A percentile compares a stretch with the other conserved stretches of the same genome.
Evolutionary conservation across 2,113 vertebrate genomes (phyloP).

Genomic region (Urocitellus parryii): DNA sequence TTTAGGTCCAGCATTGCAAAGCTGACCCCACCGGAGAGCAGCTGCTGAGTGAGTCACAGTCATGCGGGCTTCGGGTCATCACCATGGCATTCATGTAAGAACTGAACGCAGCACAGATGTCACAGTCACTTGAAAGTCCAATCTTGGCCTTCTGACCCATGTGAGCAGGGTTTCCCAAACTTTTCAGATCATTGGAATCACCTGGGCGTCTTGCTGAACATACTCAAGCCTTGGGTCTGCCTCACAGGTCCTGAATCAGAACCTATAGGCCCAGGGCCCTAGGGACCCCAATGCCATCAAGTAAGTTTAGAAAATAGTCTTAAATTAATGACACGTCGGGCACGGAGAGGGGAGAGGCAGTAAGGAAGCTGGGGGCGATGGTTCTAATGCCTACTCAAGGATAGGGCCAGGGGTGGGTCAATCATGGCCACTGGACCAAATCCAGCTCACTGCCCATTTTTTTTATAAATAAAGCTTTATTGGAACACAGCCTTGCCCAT

Average conservation of each 20-base stretch:
- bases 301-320: neutral
- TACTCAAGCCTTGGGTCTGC: neutral
- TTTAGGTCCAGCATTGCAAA: neutral
- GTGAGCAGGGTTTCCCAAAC: neutral
- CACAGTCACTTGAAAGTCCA: neutral
- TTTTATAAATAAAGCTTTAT: conserved; percentile 18
- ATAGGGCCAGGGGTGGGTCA: neutral
- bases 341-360: neutral
- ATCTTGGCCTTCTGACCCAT: neutral
- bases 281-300: neutral
- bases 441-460: neutral
- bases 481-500: neutral
- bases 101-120: neutral
- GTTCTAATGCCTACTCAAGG: neutral
- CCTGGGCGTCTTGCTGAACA: neutral
- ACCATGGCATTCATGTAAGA: neutral
- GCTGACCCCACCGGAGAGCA: neutral
- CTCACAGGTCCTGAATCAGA: neutral
- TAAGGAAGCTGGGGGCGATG: neutral
- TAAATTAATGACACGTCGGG: neutral
- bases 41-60: conserved; percentile 47
- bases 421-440: neutral
- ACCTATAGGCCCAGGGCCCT: neutral
- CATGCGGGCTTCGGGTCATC: neutral
- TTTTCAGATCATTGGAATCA: neutral